Evolutionary conservation across 2,888 invertebrate genomes (phyloP).

Genomic region (Chymomyza fuscimana): DNA sequence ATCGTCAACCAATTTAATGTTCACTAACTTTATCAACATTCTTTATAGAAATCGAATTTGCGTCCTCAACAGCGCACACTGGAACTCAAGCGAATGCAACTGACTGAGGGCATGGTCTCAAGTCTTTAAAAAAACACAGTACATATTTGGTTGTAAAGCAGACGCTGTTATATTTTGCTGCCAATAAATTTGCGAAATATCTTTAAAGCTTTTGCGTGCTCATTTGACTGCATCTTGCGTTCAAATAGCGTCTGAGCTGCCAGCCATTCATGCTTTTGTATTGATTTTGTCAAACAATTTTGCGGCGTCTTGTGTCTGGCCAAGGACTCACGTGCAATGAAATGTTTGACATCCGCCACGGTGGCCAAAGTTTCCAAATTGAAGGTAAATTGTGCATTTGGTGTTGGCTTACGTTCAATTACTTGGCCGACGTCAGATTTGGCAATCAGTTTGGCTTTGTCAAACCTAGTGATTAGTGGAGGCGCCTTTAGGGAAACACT

Average conservation of each 20-base stretch:
- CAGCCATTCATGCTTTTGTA: constrained; percentile 74
- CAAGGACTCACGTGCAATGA: constrained; percentile 67
- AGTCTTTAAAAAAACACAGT: background rate
- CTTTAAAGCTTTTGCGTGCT: constrained; percentile 67
- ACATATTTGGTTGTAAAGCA: background rate
- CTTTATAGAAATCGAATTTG: constrained; percentile 59
- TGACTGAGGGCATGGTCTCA: constrained; percentile 51
- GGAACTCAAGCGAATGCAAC: constrained; percentile 44
- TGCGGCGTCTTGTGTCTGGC: constrained; percentile 53
- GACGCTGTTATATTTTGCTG: constrained; percentile 66
- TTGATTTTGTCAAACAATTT: constrained; percentile 58
- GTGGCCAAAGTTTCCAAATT: constrained; percentile 57
- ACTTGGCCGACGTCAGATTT: constrained; percentile 59
- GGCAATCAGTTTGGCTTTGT: constrained; percentile 43
- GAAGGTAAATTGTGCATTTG: constrained; percentile 30
- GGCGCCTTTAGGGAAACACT: constrained; percentile 21
- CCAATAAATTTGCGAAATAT: constrained; percentile 75
- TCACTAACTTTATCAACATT: background rate
- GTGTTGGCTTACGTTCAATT: constrained; percentile 28
- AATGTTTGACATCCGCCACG: constrained; percentile 63
- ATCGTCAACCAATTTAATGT: background rate
- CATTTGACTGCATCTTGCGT: constrained; percentile 62
- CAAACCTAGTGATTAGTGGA: constrained; percentile 41
- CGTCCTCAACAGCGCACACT: constrained; percentile 61
- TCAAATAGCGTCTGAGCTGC: constrained; percentile 70